Conservation (phyloP, 2,113 vertebrate species). For the Erpornis zantholeuca region DNA sequence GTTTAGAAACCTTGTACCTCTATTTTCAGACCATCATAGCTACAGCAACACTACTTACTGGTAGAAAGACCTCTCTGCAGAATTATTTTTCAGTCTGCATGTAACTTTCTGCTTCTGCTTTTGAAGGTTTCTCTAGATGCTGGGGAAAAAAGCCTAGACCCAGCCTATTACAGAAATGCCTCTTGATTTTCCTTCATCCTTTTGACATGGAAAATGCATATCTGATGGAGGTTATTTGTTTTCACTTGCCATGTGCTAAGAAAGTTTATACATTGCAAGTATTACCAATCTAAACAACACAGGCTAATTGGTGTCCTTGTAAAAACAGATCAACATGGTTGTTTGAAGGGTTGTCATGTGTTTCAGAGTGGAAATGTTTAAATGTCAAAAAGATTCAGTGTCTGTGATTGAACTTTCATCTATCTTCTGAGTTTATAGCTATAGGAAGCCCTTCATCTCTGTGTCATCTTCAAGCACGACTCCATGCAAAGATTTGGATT, state of each 20-base stretch:
- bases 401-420: conserved; percentile 15
- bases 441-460: conserved; percentile 4
- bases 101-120: neutral
- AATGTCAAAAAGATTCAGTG: conserved; percentile 41
- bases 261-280: conserved; percentile 54
- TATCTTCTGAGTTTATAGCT: neutral
- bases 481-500: neutral
- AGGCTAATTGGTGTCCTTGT: conserved; percentile 63
- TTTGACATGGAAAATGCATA: conserved; percentile 40
- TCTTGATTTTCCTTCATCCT: conserved; percentile 15
- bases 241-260: conserved; percentile 64
- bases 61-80: neutral
- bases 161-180: neutral
- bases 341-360: conserved; percentile 65
- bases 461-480: neutral
- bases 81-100: neutral
- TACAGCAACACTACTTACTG: neutral
- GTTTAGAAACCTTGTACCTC: neutral
- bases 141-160: neutral
- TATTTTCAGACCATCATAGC: neutral
- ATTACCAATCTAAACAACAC: conserved; percentile 70
- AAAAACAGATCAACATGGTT: conserved; percentile 68
- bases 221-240: conserved; percentile 65
- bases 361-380: conserved; percentile 39
- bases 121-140: neutral